These are phyloP conservation scores for Abrostola tripartita DNA, from an alignment of 2,888 invertebrate species.

Conservation along the genomic window DNA sequence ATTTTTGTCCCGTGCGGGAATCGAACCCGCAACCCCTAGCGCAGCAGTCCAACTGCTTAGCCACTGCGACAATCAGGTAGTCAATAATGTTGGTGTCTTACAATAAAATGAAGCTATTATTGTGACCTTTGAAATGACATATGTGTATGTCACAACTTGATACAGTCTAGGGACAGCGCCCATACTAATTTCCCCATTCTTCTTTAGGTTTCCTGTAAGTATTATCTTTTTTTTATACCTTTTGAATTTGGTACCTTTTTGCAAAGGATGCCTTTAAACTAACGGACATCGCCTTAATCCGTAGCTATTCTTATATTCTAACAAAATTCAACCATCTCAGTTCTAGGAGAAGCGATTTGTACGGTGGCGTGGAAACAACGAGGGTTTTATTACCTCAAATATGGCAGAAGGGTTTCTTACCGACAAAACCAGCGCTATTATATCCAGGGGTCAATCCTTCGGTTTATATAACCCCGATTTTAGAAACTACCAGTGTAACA, in stretches of 20 bases:
- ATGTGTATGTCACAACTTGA: too few species aligned
- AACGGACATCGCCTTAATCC: not conserved
- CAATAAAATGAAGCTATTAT: too few species aligned
- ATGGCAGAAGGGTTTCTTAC: constrained; percentile 17
- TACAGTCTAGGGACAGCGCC: too few species aligned
- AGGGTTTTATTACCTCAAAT: constrained; percentile 35
- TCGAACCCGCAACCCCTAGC: too few species aligned
- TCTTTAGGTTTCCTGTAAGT: too few species aligned
- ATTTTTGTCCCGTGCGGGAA: too few species aligned
- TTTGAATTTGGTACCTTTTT: too few species aligned
- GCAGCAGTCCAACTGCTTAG: too few species aligned
- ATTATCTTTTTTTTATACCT: not conserved
- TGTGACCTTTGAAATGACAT: too few species aligned
- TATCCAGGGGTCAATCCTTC: constrained; percentile 13
- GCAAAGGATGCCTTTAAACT: not conserved
- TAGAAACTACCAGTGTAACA: not conserved
- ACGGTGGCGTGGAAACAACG: constrained; percentile 25
- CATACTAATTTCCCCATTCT: too few species aligned
- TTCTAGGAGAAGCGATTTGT: constrained; percentile 28
- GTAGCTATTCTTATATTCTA: constrained; percentile 4
- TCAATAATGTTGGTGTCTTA: too few species aligned
- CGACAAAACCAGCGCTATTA: constrained; percentile 9
- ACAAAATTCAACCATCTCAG: constrained; percentile 1
- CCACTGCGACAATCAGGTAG: too few species aligned
- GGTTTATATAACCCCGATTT: not conserved